Evolutionary conservation across 2,888 invertebrate species (phyloP), one percentile per base, ranked within the genome.

Genomic region (Leptinotarsa juncta): DNA sequence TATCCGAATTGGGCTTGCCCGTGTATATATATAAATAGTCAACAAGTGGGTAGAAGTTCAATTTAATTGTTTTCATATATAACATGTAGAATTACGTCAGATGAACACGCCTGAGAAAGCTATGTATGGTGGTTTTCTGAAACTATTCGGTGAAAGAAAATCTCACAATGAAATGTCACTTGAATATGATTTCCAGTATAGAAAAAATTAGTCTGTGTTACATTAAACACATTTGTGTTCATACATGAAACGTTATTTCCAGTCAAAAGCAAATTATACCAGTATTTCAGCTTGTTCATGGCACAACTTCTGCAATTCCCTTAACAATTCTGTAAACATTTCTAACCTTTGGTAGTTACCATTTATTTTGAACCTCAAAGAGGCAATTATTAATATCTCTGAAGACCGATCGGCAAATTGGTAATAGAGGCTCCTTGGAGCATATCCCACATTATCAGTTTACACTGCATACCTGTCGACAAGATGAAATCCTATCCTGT

Each of bases 361-460:
- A n/a, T 62, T 12, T 16, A 62, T 32, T 62, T 42, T n/a, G n/a
- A 32, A 68, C 68, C 42, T 68, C 68, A 68, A 68, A 68, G 68
- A 42, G 50, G 26, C 55, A 55, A 55, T 55, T 68, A 68, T 68
- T 32, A 42, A 68, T 68, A 68, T 68, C 20, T 62, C 62, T 42
- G 62, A 62, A 16, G 26, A 32, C 26, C 62, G 42, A 62, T 62
- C 62, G 42, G 42, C 14, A 16, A 32, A 62, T 62, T 26, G 62
- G 62, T 42, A 26, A 62, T 62, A 32, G 62, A 32, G n/a, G 10
- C 62, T 62, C 62, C 62, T 62, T 62, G n/a, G 62, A 62, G 62
- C 62, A 62, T 62, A 62, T 62, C 42, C 62, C 62, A 42, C 42
- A 62, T 62, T 62, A 62, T 62, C 62, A 62, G 62, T 62, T 62